A percentile compares a stretch with the other conserved stretches of the same genome.
These are phyloP conservation scores for Anthopleura sola DNA, from an alignment of 64 coral and sea anemone species.

Conservation along the genomic window DNA sequence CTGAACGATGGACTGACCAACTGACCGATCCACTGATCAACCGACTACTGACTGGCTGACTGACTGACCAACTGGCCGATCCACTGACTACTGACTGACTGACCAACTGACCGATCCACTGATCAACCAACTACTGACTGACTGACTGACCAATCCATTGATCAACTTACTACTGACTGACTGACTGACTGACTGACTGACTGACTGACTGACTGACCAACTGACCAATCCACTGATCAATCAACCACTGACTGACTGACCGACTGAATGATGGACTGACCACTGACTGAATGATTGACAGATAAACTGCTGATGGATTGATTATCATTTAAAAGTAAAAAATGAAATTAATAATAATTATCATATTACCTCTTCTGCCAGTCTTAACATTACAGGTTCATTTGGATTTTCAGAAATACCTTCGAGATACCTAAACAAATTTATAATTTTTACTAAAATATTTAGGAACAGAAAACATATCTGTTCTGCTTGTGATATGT, in stretches of 20 bases:
- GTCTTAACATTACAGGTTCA: constrained; percentile 61
- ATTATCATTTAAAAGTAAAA: background rate
- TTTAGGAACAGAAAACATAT: constrained; percentile 61
- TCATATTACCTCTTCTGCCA: constrained; percentile 71
- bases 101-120: background rate
- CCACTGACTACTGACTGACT: background rate
- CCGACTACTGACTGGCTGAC: background rate
- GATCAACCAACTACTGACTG: no score
- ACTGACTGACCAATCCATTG: no score
- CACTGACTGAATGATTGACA: background rate
- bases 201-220: background rate
- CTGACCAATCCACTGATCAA: no score
- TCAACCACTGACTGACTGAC: no score
- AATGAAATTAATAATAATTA: background rate
- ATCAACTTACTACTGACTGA: no score
- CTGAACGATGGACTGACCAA: background rate
- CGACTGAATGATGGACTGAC: background rate
- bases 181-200: no score
- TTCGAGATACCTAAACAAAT: constrained; percentile 59
- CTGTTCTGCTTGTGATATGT: constrained; percentile 79
- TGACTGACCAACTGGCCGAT: background rate
- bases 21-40: background rate
- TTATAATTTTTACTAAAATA: background rate
- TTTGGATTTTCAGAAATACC: constrained; percentile 33
- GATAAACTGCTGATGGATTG: no score